Evolutionary conservation across 2,888 invertebrate genomes (phyloP).

Genomic region (Andrena marginata): DNA sequence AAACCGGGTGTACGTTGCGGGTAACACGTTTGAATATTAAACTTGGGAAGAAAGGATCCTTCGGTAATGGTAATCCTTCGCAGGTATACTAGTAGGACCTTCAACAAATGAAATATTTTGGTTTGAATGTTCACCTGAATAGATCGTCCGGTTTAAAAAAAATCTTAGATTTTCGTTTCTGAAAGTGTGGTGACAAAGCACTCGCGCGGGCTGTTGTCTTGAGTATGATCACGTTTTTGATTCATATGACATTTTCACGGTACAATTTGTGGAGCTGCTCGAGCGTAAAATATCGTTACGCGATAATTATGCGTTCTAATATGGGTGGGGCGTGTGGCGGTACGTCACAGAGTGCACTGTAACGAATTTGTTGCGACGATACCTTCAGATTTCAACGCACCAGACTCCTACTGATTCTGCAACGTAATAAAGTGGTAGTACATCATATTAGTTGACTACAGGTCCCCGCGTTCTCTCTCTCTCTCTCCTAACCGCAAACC

Average conservation of each 20-base stretch:
- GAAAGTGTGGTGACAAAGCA: too few relatives aligned
- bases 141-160: too few relatives aligned
- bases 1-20: background rate
- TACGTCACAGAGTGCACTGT: background rate
- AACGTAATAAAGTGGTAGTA: slow-evolving; percentile 46
- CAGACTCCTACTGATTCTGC: slow-evolving; percentile 31
- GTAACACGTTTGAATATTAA: background rate
- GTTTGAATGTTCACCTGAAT: too few relatives aligned
- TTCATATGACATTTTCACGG: background rate
- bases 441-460: slow-evolving; percentile 52
- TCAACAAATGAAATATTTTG: too few relatives aligned
- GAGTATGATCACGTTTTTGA: background rate
- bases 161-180: too few relatives aligned
- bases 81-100: too few relatives aligned
- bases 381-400: slow-evolving; percentile 25
- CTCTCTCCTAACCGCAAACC: slow-evolving; percentile 53
- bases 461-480: slow-evolving; percentile 22
- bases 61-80: too few relatives aligned
- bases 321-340: background rate
- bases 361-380: slow-evolving; percentile 31
- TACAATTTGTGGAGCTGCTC: slow-evolving; percentile 13
- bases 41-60: background rate
- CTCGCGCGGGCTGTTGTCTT: too few relatives aligned
- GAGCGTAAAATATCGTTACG: background rate
- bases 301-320: slow-evolving; percentile 35